phyloP scores from a whole-genome alignment of 2,113 vertebrate genomes.

The Phoenicopterus ruber region DNA sequence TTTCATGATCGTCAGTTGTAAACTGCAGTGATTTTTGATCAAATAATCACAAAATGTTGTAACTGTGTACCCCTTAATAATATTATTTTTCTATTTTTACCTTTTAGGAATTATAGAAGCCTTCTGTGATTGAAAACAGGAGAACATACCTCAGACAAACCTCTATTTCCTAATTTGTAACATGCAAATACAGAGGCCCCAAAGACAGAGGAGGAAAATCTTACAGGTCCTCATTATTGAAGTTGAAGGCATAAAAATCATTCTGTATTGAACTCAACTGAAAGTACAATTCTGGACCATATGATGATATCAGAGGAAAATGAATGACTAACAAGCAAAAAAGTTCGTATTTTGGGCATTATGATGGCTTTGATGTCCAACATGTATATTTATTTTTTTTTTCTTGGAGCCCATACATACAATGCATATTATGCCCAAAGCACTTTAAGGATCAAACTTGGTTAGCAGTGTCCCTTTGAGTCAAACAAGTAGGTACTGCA shows the following conservation, averaged over 20 bases:
- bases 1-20: not conserved
- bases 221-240: not conserved
- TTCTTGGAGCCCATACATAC: not conserved
- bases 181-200: not conserved
- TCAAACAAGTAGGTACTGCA: not conserved
- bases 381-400: not conserved
- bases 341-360: not conserved
- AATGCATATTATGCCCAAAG: not conserved
- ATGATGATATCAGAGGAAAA: not conserved
- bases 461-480: not conserved
- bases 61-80: not conserved
- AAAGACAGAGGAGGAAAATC: not conserved
- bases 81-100: not conserved
- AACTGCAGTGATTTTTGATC: not conserved
- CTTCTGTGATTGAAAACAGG: conserved; percentile 5
- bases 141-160: not conserved
- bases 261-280: not conserved
- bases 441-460: not conserved
- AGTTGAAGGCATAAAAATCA: not conserved
- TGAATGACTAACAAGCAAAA: not conserved
- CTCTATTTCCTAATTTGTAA: conserved; percentile 28
- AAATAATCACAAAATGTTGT: not conserved
- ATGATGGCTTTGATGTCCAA: not conserved
- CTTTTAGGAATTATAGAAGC: not conserved
- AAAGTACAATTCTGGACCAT: not conserved